A percentile compares a stretch with the other conserved stretches of the same genome.
Conservation (phyloP, 2,797 vertebrate genomes). For the Rhabdomys pumilio region DNA sequence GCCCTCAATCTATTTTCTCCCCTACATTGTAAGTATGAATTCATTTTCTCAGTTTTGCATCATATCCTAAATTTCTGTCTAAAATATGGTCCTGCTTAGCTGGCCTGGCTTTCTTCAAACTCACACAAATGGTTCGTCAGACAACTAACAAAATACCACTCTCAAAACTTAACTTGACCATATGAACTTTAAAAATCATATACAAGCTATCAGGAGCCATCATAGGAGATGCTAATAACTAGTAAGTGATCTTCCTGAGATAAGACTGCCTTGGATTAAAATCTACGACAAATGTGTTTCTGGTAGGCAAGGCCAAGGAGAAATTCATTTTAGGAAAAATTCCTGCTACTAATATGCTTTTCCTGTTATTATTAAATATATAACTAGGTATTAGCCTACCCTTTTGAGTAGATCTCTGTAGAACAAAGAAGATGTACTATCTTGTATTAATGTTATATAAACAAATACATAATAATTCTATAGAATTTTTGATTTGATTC, state of each 20-base stretch:
- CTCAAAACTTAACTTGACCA: not conserved
- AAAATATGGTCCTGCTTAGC: not conserved
- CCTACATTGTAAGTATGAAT: not conserved
- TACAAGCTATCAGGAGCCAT: not conserved
- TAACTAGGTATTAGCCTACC: not conserved
- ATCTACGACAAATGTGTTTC: not conserved
- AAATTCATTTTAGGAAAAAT: not conserved
- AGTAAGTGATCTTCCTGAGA: not conserved
- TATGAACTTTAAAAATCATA: conserved; percentile 17
- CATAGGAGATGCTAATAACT: not conserved
- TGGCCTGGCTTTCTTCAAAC: not conserved
- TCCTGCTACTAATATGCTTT: not conserved
- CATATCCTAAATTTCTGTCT: not conserved
- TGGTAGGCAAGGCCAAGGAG: not conserved
- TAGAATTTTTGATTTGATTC: not conserved
- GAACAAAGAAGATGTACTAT: not conserved
- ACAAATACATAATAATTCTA: not conserved
- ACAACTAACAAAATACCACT: not conserved
- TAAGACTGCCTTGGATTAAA: not conserved
- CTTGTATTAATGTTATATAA: not conserved
- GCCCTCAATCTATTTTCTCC: not conserved
- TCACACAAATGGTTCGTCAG: not conserved
- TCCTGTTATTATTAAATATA: not conserved
- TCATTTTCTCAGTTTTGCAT: not conserved
- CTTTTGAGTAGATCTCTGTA: not conserved